Evolutionary conservation across 2,113 vertebrate genomes (phyloP).

Genomic region (Antennarius striatus): DNA sequence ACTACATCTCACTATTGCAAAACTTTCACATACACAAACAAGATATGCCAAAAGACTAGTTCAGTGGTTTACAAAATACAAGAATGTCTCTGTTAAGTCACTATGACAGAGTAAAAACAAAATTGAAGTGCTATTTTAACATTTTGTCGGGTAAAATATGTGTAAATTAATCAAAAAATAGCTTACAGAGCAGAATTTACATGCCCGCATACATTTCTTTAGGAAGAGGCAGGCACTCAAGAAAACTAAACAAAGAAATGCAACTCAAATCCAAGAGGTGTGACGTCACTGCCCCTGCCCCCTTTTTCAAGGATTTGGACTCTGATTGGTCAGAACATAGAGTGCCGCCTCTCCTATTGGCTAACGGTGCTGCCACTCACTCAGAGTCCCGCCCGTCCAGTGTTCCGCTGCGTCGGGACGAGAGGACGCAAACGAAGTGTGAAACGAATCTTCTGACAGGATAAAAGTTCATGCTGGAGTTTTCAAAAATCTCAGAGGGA

Average conservation of each 20-base stretch:
- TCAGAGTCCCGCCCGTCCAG: background rate
- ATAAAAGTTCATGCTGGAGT: conserved; percentile 74
- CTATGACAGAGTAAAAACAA: background rate
- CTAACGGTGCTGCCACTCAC: conserved; percentile 20
- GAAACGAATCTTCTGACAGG: conserved; percentile 63
- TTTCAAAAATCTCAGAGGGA: conserved; percentile 50
- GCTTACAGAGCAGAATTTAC: background rate
- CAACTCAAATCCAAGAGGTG: conserved; percentile 44
- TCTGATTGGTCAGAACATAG: conserved; percentile 56
- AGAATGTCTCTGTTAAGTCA: too few species aligned
- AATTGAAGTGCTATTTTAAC: background rate
- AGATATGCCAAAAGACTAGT: too few species aligned
- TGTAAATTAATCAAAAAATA: background rate
- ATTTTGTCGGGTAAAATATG: background rate
- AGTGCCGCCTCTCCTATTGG: conserved; percentile 58
- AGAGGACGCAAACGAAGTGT: conserved; percentile 64
- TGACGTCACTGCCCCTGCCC: conserved; percentile 41
- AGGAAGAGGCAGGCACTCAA: conserved; percentile 17
- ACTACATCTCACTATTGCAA: too few species aligned
- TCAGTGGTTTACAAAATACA: too few species aligned
- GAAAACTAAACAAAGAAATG: conserved; percentile 73
- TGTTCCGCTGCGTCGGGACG: conserved; percentile 62
- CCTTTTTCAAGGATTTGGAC: background rate
- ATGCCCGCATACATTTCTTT: background rate
- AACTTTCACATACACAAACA: too few species aligned